Base-by-base conservation (phyloP, 2,113 vertebrate species). In the Microtus montanus region DNA sequence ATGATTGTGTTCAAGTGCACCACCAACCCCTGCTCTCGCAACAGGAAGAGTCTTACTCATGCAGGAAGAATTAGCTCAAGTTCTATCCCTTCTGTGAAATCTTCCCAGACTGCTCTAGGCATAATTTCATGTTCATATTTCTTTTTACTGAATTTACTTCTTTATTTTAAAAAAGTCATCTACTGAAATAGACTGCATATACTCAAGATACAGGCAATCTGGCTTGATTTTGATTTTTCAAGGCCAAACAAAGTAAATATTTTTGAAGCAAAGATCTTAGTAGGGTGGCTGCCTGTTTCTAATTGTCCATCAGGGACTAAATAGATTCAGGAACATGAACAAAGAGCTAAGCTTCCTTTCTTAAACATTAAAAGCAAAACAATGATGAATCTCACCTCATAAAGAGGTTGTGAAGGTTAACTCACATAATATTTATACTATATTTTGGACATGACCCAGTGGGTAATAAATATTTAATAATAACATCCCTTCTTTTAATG, bases 211-310 rank as follows among this genome's bases (percentile, higher is more conserved):
- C 20, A 96, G 1, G 74, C 7, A 78, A 82, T 24, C 78, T 68
- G 54, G 33, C 68, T 80, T 79, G 12, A 68, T 58, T 41, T 41
- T 90, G 30, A 68, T 75, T 87, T 95, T 95, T 15, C 11, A 82
- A 93, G 9, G 24, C 58, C 13, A 52, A 86, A 35, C 17, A 94
- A 95, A 93, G 87, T 90, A 90, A 91, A 41, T 71, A 93, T 79
- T 90, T 80, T 44, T 92, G 52, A 94, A 92, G 63, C 70, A 89
- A 19, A 75, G 20, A 88, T 92, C 14, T 90, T 79, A 71, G 68
- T 9, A 95, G 0, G 47, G 47, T 52, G 54, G 3, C 20, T 71
- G 1, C 74, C 68, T 79, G 35, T 52, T 49, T 94, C 63, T 89
- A 78, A 95, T 33, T 47, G 7, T 68, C 11, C 41, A 89, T 35